Percentiles rank a stretch among this genome's conserved stretches.
These are phyloP conservation scores for Tetramorium parvispinum DNA, from an alignment of 1,140 invertebrate species.

Conservation along the genomic window DNA sequence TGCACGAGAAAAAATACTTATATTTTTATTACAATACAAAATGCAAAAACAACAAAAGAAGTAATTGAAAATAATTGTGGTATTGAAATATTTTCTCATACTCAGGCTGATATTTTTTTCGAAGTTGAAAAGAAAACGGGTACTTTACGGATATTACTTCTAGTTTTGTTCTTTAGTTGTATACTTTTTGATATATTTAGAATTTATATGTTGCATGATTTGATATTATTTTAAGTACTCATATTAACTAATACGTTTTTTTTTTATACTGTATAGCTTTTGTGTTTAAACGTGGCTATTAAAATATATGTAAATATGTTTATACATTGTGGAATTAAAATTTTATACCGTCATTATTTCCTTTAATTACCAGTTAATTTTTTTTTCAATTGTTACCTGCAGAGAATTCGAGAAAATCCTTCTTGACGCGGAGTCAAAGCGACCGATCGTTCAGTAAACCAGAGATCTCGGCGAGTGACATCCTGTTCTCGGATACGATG, in stretches of 20 bases:
- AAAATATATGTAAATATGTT: neutral
- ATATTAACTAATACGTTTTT: neutral
- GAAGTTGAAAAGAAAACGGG: neutral
- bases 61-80: neutral
- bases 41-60: neutral
- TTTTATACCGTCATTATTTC: neutral
- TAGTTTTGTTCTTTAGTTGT: neutral
- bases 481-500: constrained; percentile 91
- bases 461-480: constrained; percentile 75
- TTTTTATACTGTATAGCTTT: neutral
- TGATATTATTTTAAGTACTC: neutral
- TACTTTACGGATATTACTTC: neutral
- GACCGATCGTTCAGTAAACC: constrained; percentile 76
- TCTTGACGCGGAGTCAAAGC: constrained; percentile 81
- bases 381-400: constrained; percentile 19
- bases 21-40: neutral
- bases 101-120: neutral
- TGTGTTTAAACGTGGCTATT: neutral
- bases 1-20: neutral
- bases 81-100: neutral
- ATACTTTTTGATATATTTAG: neutral
- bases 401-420: constrained; percentile 70
- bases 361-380: neutral
- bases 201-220: neutral
- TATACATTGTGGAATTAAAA: neutral